Base-by-base conservation (phyloP, 2,888 invertebrate species). In the Calameuta pallipes region DNA sequence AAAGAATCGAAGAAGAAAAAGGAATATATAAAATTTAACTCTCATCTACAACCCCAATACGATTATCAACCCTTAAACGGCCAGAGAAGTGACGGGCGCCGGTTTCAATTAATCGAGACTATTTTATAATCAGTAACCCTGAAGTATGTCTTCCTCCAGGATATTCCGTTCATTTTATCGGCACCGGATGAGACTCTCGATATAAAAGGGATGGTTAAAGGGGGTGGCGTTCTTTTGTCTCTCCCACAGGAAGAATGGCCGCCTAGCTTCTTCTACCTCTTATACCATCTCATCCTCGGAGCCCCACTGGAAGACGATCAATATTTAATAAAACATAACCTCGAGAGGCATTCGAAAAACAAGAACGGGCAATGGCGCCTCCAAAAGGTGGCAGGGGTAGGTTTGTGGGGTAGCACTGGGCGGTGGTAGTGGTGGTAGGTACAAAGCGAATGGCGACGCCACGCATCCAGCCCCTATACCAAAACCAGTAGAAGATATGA, bases 401-500 rank as follows among this genome's bases (percentile, higher is more conserved):
- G 1, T 15, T 15, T 41, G 6, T 15, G 41, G 41, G 41, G 41
- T 36, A 11, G 36, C 3, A 36, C 36, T 12, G 36, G 33, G 33
- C 15, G 15, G 2, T 23, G 23, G 56, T 23, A 2, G 15, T 56
- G 56, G 23, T 56, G 9, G 56, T 56, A 23, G 56, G 56, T 56
- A 56, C 56, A 56, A 56, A 56, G 56, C 23, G 56, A 56, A 56
- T 56, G 56, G 33, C 31, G 71, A 13, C 71, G 34, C 71, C 71
- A 71, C 41, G 77, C 70, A 74, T 33, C 81, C 80, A 78, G 74
- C 79, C 75, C 76, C 23, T 6, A 2, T 56, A 56, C 56, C 56
- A 1, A 56, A 56, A 56, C 56, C 56, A 56, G 83, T 78, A 83
- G 80, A 84, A 88, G 86, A 89, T 90, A 90, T 89, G 89, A 89